Base-by-base conservation (phyloP, 2,113 vertebrate genomes). In the Corythaixoides concolor region DNA sequence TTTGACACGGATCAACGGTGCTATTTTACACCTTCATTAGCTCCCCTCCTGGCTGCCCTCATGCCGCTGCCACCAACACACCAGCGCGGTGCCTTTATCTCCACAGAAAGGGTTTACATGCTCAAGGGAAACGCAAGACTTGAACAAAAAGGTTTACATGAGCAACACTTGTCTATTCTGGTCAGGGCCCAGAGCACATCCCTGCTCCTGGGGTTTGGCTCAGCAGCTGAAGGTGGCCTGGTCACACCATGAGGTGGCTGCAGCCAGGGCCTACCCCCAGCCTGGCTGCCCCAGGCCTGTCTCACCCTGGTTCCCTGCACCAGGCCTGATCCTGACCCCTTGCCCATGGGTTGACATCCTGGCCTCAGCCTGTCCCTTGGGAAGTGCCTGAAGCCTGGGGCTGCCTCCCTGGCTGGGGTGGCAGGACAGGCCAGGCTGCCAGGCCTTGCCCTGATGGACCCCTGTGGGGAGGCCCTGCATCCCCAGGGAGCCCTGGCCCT, bases 341-440 rank as follows among this genome's bases (percentile, higher is more conserved):
- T 14, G 16, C 8, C 39, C 11, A 2, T 1, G 22, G 45, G 16
- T 19, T 1, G 3, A 24, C 0, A 0, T 13, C 22, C 19, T 23
- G 27, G 14, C 14, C 27, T 59, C 52, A n/a, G 30, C 53, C 58
- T 41, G 43, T 30, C 24, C 33, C 58, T 33, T 47, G 27, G 35
- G 6, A 50, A 37, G 20, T 7, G 19, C 15, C 35, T 45, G 47
- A 17, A 19, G 18, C 32, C 53, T 50, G 53, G 6, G 26, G 14
- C 45, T 50, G 56, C 2, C 8, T 9, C 18, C 39, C 23, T 8
- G 23, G 22, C 27, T 4, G 37, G 18, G 37, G 8, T 17, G 35
- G 21, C 5, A 6, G 49, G 39, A 17, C n/a, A 56, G 16, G 26
- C 10, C 13, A 10, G 59, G 70, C 50, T 11, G 26, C 20, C 26